Percentiles rank a stretch among this genome's conserved stretches.
Conservation (phyloP, 2,888 invertebrate genomes). For the Epirrhoe tristata region DNA sequence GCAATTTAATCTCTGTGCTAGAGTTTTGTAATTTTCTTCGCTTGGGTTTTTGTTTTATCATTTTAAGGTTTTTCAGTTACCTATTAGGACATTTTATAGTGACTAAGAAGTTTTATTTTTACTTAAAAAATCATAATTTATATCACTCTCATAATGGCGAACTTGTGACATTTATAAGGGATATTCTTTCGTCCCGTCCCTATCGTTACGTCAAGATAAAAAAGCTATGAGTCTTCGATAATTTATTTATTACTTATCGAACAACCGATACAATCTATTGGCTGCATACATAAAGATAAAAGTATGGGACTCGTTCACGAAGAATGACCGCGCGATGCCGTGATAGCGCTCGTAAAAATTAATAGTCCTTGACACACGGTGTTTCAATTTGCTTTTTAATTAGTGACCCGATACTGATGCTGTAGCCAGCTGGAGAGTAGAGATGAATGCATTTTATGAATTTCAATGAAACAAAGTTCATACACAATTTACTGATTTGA, state of each 20-base stretch:
- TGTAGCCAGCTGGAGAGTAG: conserved; percentile 16
- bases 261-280: conserved; percentile 66
- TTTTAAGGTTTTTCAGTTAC: not conserved
- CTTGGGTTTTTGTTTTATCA: not conserved
- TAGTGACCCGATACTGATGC: conserved; percentile 47
- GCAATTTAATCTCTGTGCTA: conserved; percentile 8
- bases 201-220: conserved; percentile 46
- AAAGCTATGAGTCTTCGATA: conserved; percentile 62
- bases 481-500: too few species aligned
- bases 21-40: not conserved
- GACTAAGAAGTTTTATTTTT: not conserved
- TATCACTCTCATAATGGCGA: not conserved
- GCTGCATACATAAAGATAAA: conserved; percentile 70
- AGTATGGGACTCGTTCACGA: conserved; percentile 35
- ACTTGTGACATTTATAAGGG: not conserved
- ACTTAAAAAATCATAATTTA: not conserved
- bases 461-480: conserved; percentile 30
- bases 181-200: conserved; percentile 11
- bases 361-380: conserved; percentile 71
- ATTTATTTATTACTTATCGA: conserved; percentile 68
- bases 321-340: conserved; percentile 47
- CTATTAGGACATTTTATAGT: not conserved
- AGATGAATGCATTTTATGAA: conserved; percentile 39
- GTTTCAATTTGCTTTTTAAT: conserved; percentile 78
- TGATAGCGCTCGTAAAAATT: conserved; percentile 76